Evolutionary conservation across 2,113 vertebrate species (phyloP).

Genomic region (Phyllostomus discolor): DNA sequence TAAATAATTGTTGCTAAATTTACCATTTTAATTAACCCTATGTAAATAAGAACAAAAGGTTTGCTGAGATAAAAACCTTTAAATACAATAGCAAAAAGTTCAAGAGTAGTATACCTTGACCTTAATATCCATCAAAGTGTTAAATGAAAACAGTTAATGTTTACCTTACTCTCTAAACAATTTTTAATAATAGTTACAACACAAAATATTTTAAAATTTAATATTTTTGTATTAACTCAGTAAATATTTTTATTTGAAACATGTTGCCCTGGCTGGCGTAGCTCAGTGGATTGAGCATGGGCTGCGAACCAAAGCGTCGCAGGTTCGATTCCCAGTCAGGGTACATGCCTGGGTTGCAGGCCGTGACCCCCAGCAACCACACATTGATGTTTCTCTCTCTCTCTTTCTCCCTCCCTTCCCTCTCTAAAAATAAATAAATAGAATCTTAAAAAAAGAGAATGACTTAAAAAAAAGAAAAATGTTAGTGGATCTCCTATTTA

Average conservation of each 20-base stretch:
- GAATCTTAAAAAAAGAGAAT: too few relatives aligned
- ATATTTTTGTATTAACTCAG: background rate
- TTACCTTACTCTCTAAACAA: background rate
- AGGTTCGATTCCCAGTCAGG: too few relatives aligned
- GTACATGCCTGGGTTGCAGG: too few relatives aligned
- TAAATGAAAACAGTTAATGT: background rate
- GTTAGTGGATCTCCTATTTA: background rate
- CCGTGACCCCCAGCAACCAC: too few relatives aligned
- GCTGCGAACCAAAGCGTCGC: too few relatives aligned
- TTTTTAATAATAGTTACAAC: background rate
- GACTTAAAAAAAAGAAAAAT: background rate
- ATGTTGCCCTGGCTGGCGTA: background rate
- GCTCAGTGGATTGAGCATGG: too few relatives aligned
- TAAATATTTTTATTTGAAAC: background rate
- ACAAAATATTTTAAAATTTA: background rate
- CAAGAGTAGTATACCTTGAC: background rate
- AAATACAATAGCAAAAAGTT: background rate
- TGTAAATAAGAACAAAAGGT: background rate
- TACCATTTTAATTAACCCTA: background rate
- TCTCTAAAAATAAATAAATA: too few relatives aligned
- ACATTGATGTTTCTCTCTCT: too few relatives aligned
- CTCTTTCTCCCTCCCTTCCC: too few relatives aligned
- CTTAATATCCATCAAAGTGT: background rate
- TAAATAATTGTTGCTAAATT: background rate
- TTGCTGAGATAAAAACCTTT: background rate